These are phyloP conservation scores for Drosophila longiperda DNA, from an alignment of 2,888 invertebrate genomes.

Conservation along the genomic window DNA sequence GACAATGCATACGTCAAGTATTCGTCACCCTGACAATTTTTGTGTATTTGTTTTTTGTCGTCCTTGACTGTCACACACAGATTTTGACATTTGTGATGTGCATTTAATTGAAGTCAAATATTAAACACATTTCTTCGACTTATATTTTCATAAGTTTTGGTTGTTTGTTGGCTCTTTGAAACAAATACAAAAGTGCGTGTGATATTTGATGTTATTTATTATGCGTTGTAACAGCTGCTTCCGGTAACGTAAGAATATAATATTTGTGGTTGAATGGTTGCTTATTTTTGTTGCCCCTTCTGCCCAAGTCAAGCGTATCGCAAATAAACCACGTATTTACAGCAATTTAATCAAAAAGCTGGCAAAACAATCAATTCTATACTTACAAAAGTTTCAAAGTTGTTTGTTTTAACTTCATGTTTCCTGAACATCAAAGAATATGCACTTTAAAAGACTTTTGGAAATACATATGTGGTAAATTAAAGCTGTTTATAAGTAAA, in stretches of 20 bases:
- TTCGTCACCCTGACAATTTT: conserved; percentile 38
- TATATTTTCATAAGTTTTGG: background rate
- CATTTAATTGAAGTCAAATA: conserved; percentile 70
- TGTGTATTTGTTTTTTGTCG: conserved; percentile 15
- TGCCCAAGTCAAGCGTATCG: conserved; percentile 1
- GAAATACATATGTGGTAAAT: conserved; percentile 23
- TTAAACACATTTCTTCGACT: conserved; percentile 18
- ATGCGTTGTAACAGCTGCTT: background rate
- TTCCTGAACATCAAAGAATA: conserved; percentile 25
- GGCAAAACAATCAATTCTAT: conserved; percentile 22
- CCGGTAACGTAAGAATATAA: background rate
- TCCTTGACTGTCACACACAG: conserved; percentile 45
- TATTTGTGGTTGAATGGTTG: conserved; percentile 12
- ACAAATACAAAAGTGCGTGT: conserved; percentile 19
- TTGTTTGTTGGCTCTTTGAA: conserved; percentile 14
- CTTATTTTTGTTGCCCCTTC: background rate
- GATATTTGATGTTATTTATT: background rate
- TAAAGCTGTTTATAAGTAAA: conserved; percentile 44
- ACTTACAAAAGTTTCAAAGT: conserved; percentile 25
- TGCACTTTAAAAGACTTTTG: conserved; percentile 38
- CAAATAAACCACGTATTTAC: conserved; percentile 29
- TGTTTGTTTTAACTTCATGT: conserved; percentile 40
- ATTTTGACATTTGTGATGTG: conserved; percentile 68
- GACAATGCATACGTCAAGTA: conserved; percentile 38
- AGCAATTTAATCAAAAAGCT: conserved; percentile 1